Evolutionary conservation across 2,113 vertebrate species (phyloP).

Genomic region (Chionodraco myersi): DNA sequence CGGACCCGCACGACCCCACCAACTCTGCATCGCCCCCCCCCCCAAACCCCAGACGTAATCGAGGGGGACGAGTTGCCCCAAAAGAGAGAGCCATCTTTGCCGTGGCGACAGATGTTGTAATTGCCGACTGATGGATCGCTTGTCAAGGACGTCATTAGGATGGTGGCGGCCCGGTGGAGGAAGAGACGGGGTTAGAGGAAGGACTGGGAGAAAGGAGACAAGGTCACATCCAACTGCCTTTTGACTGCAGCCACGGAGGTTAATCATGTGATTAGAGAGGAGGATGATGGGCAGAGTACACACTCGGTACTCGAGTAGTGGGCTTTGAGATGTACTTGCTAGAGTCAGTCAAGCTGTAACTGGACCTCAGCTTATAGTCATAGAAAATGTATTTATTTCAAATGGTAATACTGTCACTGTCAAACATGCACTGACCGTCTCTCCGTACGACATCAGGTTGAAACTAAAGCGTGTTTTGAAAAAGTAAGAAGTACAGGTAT

Average conservation of each 20-base stretch:
- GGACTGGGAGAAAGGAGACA: slow-evolving; percentile 64
- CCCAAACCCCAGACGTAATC: slow-evolving; percentile 73
- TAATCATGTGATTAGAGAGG: slow-evolving; percentile 79
- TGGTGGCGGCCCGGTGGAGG: slow-evolving; percentile 62
- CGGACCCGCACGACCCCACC: slow-evolving; percentile 58
- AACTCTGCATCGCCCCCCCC: slow-evolving; percentile 36
- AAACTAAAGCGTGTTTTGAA: too few relatives aligned
- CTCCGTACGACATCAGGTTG: too few relatives aligned
- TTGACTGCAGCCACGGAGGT: slow-evolving; percentile 75
- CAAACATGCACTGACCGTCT: too few relatives aligned
- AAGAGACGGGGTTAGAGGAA: slow-evolving; percentile 77
- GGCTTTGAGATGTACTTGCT: too few relatives aligned
- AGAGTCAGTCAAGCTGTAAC: too few relatives aligned
- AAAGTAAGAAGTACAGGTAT: too few relatives aligned
- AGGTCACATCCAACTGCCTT: slow-evolving; percentile 78
- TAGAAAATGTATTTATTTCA: too few relatives aligned
- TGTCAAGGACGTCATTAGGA: slow-evolving; percentile 83
- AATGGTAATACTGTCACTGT: too few relatives aligned
- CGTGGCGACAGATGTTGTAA: slow-evolving; percentile 88
- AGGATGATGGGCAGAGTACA: slow-evolving; percentile 2
- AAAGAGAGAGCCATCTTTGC: slow-evolving; percentile 81
- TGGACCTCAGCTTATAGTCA: too few relatives aligned
- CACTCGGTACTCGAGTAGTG: too few relatives aligned
- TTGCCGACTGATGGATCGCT: slow-evolving; percentile 88
- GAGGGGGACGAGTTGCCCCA: slow-evolving; percentile 67